Percentiles rank a stretch among this genome's conserved stretches.
Conservation (phyloP, 2,113 vertebrate species). For the Dryoscopus gambensis region DNA sequence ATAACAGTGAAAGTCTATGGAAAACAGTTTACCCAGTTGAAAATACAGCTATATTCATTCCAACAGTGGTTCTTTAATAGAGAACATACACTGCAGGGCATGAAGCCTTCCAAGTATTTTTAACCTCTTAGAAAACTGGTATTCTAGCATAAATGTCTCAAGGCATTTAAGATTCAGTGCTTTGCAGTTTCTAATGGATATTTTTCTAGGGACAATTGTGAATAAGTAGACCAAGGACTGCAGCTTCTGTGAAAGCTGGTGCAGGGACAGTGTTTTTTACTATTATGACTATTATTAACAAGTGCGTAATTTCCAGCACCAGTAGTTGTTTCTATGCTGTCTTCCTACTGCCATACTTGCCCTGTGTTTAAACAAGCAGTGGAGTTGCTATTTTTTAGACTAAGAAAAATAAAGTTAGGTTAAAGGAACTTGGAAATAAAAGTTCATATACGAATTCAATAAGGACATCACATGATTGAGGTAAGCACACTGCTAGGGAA, state of each 20-base stretch:
- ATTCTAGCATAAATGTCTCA: neutral
- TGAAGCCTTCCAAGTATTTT: neutral
- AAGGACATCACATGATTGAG: neutral
- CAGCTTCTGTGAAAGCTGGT: neutral
- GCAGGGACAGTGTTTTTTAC: neutral
- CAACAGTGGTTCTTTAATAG: neutral
- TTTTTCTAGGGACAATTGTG: neutral
- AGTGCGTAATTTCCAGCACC: neutral
- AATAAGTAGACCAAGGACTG: neutral
- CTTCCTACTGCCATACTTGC: neutral
- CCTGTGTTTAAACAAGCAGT: neutral
- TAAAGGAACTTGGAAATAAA: neutral
- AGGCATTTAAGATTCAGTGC: neutral
- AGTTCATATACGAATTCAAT: neutral
- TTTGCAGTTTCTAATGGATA: neutral
- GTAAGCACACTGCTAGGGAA: neutral
- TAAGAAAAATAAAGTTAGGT: neutral
- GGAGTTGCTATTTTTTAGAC: neutral
- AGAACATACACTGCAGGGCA: neutral
- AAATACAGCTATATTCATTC: neutral
- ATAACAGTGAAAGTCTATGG: neutral
- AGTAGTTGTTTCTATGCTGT: neutral
- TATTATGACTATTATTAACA: neutral
- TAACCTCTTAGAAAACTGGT: neutral
- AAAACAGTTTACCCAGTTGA: neutral